phyloP scores from a whole-genome alignment of 2,888 invertebrate species.

The Drosophila falleni region DNA sequence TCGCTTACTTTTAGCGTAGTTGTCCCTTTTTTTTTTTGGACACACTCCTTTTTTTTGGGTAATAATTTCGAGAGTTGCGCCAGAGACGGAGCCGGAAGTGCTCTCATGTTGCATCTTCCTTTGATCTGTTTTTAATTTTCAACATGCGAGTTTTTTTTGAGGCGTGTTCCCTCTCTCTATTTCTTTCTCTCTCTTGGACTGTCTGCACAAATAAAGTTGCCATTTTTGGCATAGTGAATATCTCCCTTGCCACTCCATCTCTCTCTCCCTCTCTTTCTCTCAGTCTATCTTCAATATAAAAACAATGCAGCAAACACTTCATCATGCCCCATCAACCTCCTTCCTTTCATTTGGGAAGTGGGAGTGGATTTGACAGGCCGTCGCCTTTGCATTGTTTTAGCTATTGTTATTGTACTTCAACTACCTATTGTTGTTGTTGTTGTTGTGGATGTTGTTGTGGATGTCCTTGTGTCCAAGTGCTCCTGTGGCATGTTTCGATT shows the following conservation, averaged over 20 bases:
- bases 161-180: slow-evolving; percentile 3
- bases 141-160: slow-evolving; percentile 48
- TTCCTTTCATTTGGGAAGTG: slow-evolving; percentile 10
- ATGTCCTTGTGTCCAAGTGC: slow-evolving; percentile 64
- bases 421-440: neutral
- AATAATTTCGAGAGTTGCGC: slow-evolving; percentile 69
- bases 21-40: slow-evolving; percentile 45
- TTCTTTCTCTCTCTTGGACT: neutral
- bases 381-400: slow-evolving; percentile 62
- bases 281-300: slow-evolving; percentile 47
- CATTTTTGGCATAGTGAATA: slow-evolving; percentile 52
- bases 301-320: slow-evolving; percentile 74
- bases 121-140: slow-evolving; percentile 81
- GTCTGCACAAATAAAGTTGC: slow-evolving; percentile 41
- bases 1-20: slow-evolving; percentile 62
- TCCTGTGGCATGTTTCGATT: slow-evolving; percentile 64
- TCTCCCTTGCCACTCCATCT: slow-evolving; percentile 4
- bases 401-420: slow-evolving; percentile 22
- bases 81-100: slow-evolving; percentile 58
- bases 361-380: slow-evolving; percentile 64
- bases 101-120: slow-evolving; percentile 72
- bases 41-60: slow-evolving; percentile 37
- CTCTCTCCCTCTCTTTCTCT: slow-evolving; percentile 38
- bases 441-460: neutral
- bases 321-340: slow-evolving; percentile 53